Evolutionary conservation across 2,113 vertebrate species (phyloP), one percentile per base, ranked within the genome.

Genomic region (Paracyprichromis sp.): DNA sequence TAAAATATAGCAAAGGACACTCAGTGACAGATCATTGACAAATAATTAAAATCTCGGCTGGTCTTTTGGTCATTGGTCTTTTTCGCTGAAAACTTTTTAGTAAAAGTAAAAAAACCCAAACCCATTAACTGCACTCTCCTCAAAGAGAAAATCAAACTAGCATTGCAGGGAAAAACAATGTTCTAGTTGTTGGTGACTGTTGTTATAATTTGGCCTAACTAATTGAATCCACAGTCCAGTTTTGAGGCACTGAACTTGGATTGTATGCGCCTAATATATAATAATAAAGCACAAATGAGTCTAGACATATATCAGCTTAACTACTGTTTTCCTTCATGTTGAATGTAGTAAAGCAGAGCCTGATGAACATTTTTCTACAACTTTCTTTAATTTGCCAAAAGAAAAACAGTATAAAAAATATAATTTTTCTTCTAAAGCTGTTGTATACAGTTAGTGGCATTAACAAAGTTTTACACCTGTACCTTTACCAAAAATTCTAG

Each of bases 201-300:
- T 38, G 34, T 66, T 66, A 38, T 13, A 66, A 66, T 21, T 38
- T 38, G 6, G 61, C 34, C 61, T 0, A 5, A 38, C 6, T 66
- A 66, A n/a, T 3, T 66, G 31, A 66, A 36, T n/a, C 61, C 36
- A 69, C 38, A 3, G 40, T 73, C 40, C 1, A 45, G 40, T 47
- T 76, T 47, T 76, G 38, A 45, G 21, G 14, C 69, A 76, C 14
- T 16, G 21, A 45, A 6, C 5, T 0, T 47, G 40, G 69, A 17
- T 45, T 47, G 40, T 16, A 16, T 17, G 38, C 0, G 0, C 0
- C 40, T 21, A 69, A 69, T 40, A 21, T 69, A 40, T 40, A 40
- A 40, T 24, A 69, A 38, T 69, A 14, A 69, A 13, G n/a, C n/a
- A 16, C n/a, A 43, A 21, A 43, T 45, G 13, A 45, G 66, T 73